Percentiles rank a stretch among this genome's conserved stretches.
These are phyloP conservation scores for Aphelinus atriplicis DNA, from an alignment of 1,140 invertebrate species.

Conservation along the genomic window DNA sequence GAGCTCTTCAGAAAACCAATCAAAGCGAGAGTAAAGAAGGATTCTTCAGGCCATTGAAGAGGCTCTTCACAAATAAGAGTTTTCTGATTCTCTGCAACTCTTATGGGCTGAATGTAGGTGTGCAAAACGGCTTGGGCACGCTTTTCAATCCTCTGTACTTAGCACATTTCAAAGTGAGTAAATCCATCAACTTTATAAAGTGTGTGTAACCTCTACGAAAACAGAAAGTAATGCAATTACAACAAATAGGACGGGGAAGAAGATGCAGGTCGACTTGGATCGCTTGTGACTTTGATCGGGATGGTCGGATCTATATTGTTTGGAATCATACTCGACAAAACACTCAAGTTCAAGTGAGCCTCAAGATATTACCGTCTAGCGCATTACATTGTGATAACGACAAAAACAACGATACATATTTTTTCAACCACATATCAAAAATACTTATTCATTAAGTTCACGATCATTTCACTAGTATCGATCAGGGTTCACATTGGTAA, in stretches of 20 bases:
- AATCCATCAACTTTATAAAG: slow-evolving; percentile 9
- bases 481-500: too few relatives aligned
- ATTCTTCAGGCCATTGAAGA: slow-evolving; percentile 44
- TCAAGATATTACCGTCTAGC: neutral
- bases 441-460: too few relatives aligned
- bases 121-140: slow-evolving; percentile 76
- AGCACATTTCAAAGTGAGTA: slow-evolving; percentile 67
- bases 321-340: slow-evolving; percentile 77
- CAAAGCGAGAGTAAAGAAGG: slow-evolving; percentile 30
- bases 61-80: slow-evolving; percentile 66
- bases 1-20: slow-evolving; percentile 42
- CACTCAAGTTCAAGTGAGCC: slow-evolving; percentile 68
- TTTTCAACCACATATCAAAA: too few relatives aligned
- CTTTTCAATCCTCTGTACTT: slow-evolving; percentile 72
- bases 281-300: slow-evolving; percentile 75
- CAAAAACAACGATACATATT: too few relatives aligned
- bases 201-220: too few relatives aligned
- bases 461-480: too few relatives aligned
- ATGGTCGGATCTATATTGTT: slow-evolving; percentile 75
- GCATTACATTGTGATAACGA: too few relatives aligned
- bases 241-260: slow-evolving; percentile 62
- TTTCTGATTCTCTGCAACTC: slow-evolving; percentile 70
- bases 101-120: slow-evolving; percentile 76
- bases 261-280: slow-evolving; percentile 75
- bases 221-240: slow-evolving; percentile 18